A percentile compares a stretch with the other conserved stretches of the same genome.
Conservation (phyloP, 1,140 invertebrate genomes). For the Trachelipus rathkii region DNA sequence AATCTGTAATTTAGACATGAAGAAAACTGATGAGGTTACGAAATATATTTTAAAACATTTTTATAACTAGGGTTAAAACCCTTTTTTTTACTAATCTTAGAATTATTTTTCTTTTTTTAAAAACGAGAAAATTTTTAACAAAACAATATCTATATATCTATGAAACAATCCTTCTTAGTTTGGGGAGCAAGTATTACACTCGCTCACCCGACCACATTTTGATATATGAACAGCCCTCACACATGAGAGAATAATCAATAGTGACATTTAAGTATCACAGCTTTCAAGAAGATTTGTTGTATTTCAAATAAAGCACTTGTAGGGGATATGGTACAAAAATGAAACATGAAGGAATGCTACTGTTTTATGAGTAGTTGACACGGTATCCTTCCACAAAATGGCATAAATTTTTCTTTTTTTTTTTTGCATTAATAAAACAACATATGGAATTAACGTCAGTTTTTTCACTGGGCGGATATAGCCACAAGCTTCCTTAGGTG, state of each 20-base stretch:
- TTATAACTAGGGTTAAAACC: no score
- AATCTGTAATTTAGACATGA: no score
- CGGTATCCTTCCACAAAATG: background rate
- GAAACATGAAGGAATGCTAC: conserved; percentile 39
- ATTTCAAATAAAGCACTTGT: conserved; percentile 47
- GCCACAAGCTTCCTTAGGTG: conserved; percentile 24
- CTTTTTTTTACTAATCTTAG: background rate
- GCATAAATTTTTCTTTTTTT: background rate
- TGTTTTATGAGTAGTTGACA: background rate
- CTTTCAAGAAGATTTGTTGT: conserved; percentile 46
- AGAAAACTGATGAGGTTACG: no score
- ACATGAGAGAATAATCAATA: conserved; percentile 10
- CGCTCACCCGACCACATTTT: conserved; percentile 6
- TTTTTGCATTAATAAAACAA: background rate
- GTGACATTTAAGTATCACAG: conserved; percentile 47
- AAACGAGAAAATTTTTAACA: conserved; percentile 8
- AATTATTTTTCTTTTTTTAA: background rate
- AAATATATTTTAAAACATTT: no score
- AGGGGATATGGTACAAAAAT: conserved; percentile 46
- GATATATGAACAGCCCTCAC: conserved; percentile 9
- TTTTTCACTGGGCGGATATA: conserved; percentile 23
- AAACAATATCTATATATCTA: conserved; percentile 5
- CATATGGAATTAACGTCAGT: background rate
- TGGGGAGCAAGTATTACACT: background rate
- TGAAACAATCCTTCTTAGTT: background rate